A percentile compares a stretch with the other conserved stretches of the same genome.
Evolutionary conservation across 2,888 invertebrate species (phyloP).

Genomic region (Aphidius colemani): DNA sequence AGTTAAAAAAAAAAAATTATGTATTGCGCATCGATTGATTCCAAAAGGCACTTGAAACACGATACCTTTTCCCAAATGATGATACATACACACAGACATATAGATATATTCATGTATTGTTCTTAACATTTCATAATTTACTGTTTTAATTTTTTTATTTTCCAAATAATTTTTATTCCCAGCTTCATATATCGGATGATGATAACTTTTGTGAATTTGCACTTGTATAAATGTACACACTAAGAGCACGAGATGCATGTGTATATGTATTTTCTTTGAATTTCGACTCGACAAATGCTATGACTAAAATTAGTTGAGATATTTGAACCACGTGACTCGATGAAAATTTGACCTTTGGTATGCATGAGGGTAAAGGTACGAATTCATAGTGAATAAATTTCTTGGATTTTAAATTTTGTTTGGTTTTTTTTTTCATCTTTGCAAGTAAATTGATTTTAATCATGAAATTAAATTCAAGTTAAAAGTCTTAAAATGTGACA

Average conservation of each 20-base stretch:
- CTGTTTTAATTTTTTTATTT: constrained; percentile 4
- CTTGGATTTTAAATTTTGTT: background rate
- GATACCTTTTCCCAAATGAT: no score
- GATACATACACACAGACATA: background rate
- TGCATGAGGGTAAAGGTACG: constrained; percentile 4
- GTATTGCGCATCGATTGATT: constrained; percentile 24
- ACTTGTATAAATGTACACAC: no score
- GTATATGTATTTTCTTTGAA: no score
- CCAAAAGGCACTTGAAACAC: constrained; percentile 15
- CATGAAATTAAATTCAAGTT: no score
- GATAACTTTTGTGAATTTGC: no score
- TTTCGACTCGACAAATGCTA: constrained; percentile 7
- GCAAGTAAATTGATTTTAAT: no score
- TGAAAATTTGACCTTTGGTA: constrained; percentile 23
- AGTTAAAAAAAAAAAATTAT: constrained; percentile 17
- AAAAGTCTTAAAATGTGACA: no score
- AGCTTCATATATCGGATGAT: background rate
- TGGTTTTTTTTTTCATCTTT: background rate
- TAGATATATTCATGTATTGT: constrained; percentile 17
- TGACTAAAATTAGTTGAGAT: constrained; percentile 16
- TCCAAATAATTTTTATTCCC: constrained; percentile 2
- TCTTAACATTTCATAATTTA: constrained; percentile 4
- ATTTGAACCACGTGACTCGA: constrained; percentile 22
- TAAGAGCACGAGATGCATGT: no score
- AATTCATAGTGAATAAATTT: background rate